phyloP scores from a whole-genome alignment of 2,797 vertebrate species.

The Picus viridis region DNA sequence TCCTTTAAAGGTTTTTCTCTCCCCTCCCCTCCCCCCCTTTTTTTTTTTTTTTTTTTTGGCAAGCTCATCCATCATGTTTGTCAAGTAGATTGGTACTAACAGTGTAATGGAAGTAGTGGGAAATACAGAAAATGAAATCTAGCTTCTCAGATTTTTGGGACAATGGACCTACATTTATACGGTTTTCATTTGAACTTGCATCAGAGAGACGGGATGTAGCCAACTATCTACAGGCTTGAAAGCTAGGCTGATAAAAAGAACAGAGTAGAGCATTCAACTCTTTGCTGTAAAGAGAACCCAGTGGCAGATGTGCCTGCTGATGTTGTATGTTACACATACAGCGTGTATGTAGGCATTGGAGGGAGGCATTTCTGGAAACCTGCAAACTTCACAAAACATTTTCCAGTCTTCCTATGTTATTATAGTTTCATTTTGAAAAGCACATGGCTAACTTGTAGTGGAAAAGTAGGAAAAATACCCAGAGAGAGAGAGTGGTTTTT shows the following conservation, averaged over 20 bases:
- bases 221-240: not conserved
- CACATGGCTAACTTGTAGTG: not conserved
- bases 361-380: not conserved
- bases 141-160: not conserved
- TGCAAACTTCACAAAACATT: not conserved
- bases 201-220: slow-evolving; percentile 1
- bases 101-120: not conserved
- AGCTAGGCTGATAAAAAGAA: slow-evolving; percentile 18
- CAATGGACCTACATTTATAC: not conserved
- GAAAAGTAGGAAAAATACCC: not conserved
- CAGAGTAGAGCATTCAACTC: not conserved
- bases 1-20: slow-evolving; percentile 37
- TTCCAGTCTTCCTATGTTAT: not conserved
- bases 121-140: not conserved
- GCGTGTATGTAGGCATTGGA: not conserved
- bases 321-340: not conserved
- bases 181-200: slow-evolving; percentile 16
- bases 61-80: not conserved
- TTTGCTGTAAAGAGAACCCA: not conserved
- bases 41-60: not conserved
- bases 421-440: not conserved
- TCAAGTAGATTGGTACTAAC: not conserved
- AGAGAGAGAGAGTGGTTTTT: not conserved
- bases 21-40: not conserved
- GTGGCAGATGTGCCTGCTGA: not conserved